A percentile compares a stretch with the other conserved stretches of the same genome.
phyloP scores from a whole-genome alignment of 1,140 invertebrate species.

The Bombus difficillimus region DNA sequence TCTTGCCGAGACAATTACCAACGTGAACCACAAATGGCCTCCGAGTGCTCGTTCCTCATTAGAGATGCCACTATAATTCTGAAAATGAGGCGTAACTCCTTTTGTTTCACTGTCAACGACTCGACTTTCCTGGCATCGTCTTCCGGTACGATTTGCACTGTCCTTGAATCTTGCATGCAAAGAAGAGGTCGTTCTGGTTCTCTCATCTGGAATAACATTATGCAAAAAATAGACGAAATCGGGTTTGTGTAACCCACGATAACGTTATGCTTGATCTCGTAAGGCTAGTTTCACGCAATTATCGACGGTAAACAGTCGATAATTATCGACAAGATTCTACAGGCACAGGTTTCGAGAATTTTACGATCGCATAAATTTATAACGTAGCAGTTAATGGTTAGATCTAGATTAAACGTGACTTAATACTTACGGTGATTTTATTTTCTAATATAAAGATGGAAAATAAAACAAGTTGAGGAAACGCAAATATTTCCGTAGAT shows the following conservation, averaged over 20 bases:
- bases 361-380: too few relatives aligned
- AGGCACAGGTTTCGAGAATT: too few relatives aligned
- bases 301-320: constrained; percentile 13
- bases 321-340: too few relatives aligned
- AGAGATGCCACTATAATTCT: constrained; percentile 28
- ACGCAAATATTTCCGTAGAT: too few relatives aligned
- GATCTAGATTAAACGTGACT: too few relatives aligned
- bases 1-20: constrained; percentile 42
- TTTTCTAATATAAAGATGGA: too few relatives aligned
- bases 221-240: constrained; percentile 12
- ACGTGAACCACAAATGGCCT: constrained; percentile 37
- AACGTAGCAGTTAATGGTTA: too few relatives aligned
- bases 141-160: constrained; percentile 33
- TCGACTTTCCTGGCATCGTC: constrained; percentile 2
- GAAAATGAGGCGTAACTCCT: constrained; percentile 37
- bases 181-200: constrained; percentile 18
- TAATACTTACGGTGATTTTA: too few relatives aligned
- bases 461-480: too few relatives aligned
- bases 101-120: constrained; percentile 29
- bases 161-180: constrained; percentile 22
- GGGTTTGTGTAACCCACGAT: constrained; percentile 21
- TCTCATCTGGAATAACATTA: background rate
- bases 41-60: constrained; percentile 37
- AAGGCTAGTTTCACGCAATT: constrained; percentile 8
- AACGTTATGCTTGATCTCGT: constrained; percentile 13